A percentile compares a stretch with the other conserved stretches of the same genome.
These are phyloP conservation scores for Mnemiopsis leidyi DNA, from an alignment of 37 sponge, comb jelly and placozoan genomes.

Conservation along the genomic window DNA sequence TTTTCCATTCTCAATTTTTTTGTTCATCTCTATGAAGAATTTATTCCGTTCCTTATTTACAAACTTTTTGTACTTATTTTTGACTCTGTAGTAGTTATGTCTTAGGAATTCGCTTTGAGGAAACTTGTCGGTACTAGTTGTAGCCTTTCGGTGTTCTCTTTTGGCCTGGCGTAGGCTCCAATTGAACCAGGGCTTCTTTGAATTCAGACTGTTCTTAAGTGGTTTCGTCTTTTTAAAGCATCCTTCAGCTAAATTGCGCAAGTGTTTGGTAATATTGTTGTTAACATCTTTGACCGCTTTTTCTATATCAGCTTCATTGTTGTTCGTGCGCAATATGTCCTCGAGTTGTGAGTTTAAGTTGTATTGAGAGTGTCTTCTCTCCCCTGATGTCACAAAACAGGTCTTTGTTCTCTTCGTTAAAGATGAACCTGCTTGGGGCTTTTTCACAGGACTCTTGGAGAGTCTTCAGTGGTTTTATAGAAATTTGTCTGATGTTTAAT, in stretches of 20 bases:
- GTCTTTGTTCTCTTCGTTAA: neutral
- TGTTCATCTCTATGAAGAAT: too few relatives aligned
- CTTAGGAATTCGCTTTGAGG: neutral
- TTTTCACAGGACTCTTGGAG: neutral
- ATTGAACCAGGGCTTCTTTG: neutral
- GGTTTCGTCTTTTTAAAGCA: too few relatives aligned
- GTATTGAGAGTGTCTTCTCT: too few relatives aligned
- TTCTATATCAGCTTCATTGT: too few relatives aligned
- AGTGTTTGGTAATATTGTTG: too few relatives aligned
- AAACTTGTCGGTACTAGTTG: neutral
- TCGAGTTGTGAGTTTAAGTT: too few relatives aligned
- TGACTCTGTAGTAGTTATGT: neutral
- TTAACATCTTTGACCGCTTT: too few relatives aligned
- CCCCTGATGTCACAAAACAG: neutral
- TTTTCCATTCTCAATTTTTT: neutral
- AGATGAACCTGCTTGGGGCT: neutral
- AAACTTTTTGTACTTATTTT: neutral
- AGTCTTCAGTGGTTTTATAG: neutral
- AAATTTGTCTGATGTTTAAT: neutral
- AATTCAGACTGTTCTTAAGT: too few relatives aligned
- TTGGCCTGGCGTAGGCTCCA: neutral
- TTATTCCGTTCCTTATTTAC: neutral
- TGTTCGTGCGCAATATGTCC: too few relatives aligned
- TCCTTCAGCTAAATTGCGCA: too few relatives aligned
- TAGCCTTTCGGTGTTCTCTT: neutral